These are phyloP conservation scores for Zaprionus ornatus DNA, from an alignment of 1,140 invertebrate genomes.

Conservation along the genomic window DNA sequence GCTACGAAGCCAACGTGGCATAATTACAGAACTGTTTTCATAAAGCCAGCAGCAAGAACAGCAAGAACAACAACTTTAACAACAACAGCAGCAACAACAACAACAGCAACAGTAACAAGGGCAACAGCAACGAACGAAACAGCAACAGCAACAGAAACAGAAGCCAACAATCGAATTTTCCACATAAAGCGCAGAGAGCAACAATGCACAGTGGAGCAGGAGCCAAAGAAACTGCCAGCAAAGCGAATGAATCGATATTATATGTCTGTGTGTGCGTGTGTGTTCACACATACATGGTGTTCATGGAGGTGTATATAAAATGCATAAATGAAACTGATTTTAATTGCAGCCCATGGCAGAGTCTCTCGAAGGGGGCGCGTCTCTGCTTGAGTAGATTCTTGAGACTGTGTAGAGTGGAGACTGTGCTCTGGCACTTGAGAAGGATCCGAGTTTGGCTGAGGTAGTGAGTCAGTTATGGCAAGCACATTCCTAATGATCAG, in stretches of 20 bases:
- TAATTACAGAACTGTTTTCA: slow-evolving; percentile 70
- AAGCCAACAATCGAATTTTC: slow-evolving; percentile 42
- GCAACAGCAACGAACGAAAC: slow-evolving; percentile 26
- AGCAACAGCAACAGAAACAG: slow-evolving; percentile 24
- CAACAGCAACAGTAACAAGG: slow-evolving; percentile 4
- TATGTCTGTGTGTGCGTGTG: not conserved
- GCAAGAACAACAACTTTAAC: not conserved
- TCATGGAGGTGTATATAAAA: not conserved
- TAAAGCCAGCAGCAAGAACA: slow-evolving; percentile 38
- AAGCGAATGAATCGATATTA: slow-evolving; percentile 1
- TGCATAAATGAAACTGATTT: not conserved
- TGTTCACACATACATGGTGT: not conserved
- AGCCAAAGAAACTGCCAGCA: not conserved
- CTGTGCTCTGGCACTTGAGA: not conserved
- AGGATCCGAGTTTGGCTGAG: not conserved
- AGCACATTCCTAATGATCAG: no score
- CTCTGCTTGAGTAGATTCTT: not conserved
- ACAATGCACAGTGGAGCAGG: slow-evolving; percentile 28
- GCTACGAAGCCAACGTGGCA: slow-evolving; percentile 46
- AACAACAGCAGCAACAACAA: slow-evolving; percentile 3
- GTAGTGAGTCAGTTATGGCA: no score
- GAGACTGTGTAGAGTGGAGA: no score
- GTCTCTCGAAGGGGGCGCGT: not conserved
- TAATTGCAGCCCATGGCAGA: not conserved
- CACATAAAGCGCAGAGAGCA: slow-evolving; percentile 21